phyloP scores from a whole-genome alignment of 2,888 invertebrate species.

The Pseudolycoriella hygida region DNA sequence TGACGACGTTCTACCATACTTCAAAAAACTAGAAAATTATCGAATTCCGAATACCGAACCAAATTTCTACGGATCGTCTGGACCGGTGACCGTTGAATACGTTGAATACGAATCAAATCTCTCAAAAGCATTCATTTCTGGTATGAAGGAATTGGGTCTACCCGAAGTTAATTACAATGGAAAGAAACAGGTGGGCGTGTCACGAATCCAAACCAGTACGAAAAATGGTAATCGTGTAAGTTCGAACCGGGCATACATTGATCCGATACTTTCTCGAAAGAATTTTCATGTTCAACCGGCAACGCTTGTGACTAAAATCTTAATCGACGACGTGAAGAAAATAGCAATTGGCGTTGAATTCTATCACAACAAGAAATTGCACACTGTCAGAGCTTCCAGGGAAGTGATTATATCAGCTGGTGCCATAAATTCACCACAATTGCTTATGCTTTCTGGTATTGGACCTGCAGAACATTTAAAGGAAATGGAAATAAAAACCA shows the following conservation, averaged over 20 bases:
- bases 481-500: conserved; percentile 33
- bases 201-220: conserved; percentile 42
- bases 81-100: conserved; percentile 15
- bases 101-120: conserved; percentile 12
- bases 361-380: conserved; percentile 30
- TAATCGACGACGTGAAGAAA: conserved; percentile 36
- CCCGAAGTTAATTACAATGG: conserved; percentile 15
- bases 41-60: conserved; percentile 6
- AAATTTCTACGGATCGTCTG: conserved; percentile 13
- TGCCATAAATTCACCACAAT: conserved; percentile 56
- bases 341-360: conserved; percentile 41
- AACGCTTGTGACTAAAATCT: conserved; percentile 40
- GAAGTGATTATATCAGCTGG: conserved; percentile 62
- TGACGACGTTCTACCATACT: conserved; percentile 31
- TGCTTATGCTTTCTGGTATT: conserved; percentile 63
- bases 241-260: conserved; percentile 46
- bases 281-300: conserved; percentile 46
- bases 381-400: conserved; percentile 39
- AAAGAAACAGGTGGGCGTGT: conserved; percentile 30
- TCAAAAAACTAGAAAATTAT: conserved; percentile 17
- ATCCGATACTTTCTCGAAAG: conserved; percentile 29
- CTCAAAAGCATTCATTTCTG: conserved; percentile 15
- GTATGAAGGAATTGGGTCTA: conserved; percentile 12
- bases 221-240: conserved; percentile 48
- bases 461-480: conserved; percentile 42